Evolutionary conservation across 2,797 vertebrate species (phyloP), one percentile per base, ranked within the genome.

Genomic region (Tympanoctomys barrerae): DNA sequence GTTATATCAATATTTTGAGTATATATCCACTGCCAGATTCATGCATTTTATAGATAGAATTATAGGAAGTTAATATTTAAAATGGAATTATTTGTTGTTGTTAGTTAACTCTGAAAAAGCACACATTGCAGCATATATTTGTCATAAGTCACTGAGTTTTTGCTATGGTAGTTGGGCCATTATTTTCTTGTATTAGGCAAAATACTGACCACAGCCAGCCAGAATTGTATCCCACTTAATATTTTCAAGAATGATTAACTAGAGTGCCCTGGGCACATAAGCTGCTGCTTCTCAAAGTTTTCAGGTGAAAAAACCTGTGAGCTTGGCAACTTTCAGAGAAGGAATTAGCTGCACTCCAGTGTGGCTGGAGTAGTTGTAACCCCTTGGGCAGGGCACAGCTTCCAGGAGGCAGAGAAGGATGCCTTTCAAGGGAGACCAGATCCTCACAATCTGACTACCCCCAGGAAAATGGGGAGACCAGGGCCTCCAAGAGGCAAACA

Each of bases 251-350:
- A 96, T 95, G 82, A 94, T 98, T 97, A 97, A 97, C 89, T 96
- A 90, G n/a, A 81, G 93, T 96, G 97, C 90, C 95, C 42, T 66
- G 42, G 80, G 82, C 91, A 70, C 96, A 97, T 93, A 98, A 97
- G 97, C 94, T 97, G 94, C 96, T 97, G 96, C 94, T 98, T 82
- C 73, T 73, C 89, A 57, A 95, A 61, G 81, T 97, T 98, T 95
- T 70, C 88, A 94, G 95, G 93, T 96, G 86, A 97, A 97, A 96
- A 75, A 98, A 94, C 75, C 94, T 79, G 86, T 96, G 96, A 91
- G 89, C 91, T 97, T 97, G 95, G 68, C 2, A 87, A 96, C 81
- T 97, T 97, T 87, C 68, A 96, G 97, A 97, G 95, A 96, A 97
- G 79, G n/a, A 2, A 91, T 98, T 97, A 97, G 97, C 96, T 96